Base-by-base conservation (phyloP, 2,888 invertebrate genomes). In the Cephus spinipes region DNA sequence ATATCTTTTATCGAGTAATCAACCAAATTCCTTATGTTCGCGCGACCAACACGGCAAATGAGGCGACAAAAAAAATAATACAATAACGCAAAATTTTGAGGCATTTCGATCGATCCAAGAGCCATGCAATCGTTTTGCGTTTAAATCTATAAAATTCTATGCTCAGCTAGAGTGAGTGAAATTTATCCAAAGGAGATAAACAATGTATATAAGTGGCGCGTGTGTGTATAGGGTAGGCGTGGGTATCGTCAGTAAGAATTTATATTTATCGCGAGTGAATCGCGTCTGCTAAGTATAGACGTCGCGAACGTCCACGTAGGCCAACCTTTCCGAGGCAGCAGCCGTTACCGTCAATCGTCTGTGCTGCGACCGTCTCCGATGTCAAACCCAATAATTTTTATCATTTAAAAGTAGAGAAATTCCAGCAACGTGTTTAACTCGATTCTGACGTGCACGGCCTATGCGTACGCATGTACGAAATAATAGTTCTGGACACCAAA, bases 211-310 rank as follows among this genome's bases (percentile, higher is more conserved):
- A 32, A 30, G n/a, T 69, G n/a, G 6, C 3, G 31, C 1, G 69
- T 12, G n/a, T 15, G 30, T 69, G 4, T 11, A 11, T 0, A 31
- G 69, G 12, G 6, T 30, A 69, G 40, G 15, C 12, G 40, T 15
- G 40, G 40, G 40, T 40, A 40, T 40, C 40, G 40, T 40, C 69
- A 69, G 32, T 32, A 30, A 15, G 30, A 32, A 32, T 81, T 84
- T 84, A 79, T 83, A 85, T 85, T 83, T 77, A 78, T 79, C 81
- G 81, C 80, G 79, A 75, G 73, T 79, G 81, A 81, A 81, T 81
- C 83, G 81, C 79, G 76, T 80, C 79, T 79, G 83, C 85, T 85
- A 85, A 85, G 85, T 85, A 81, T 85, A 85, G 85, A 84, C 80
- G 34, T 79, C 82, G 73, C 15, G 73, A 85, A 85, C 81, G 83